A percentile compares a stretch with the other conserved stretches of the same genome.
These are phyloP conservation scores for Pseudopipra pipra DNA, from an alignment of 2,113 vertebrate genomes.

Conservation along the genomic window DNA sequence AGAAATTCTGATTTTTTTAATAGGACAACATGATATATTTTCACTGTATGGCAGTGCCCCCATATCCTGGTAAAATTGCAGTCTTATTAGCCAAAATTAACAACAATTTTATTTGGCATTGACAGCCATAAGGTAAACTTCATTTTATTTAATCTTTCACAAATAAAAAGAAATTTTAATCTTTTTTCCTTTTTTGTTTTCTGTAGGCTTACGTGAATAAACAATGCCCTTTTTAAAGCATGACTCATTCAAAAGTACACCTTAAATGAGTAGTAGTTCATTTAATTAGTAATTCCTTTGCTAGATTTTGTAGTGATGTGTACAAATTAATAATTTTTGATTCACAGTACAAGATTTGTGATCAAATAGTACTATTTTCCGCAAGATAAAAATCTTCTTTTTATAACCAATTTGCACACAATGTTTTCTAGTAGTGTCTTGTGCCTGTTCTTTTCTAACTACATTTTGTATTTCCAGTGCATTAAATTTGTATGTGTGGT, in stretches of 20 bases:
- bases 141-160: background rate
- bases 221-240: background rate
- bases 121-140: background rate
- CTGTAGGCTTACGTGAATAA: constrained; percentile 7
- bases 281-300: constrained; percentile 27
- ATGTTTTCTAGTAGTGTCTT: constrained; percentile 36
- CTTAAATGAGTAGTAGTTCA: constrained; percentile 12
- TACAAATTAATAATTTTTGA: background rate
- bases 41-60: background rate
- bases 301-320: constrained; percentile 14
- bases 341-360: background rate
- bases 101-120: background rate
- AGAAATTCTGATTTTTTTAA: background rate
- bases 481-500: constrained; percentile 32
- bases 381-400: constrained; percentile 50
- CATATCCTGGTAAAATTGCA: background rate
- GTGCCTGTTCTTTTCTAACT: constrained; percentile 35
- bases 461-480: constrained; percentile 50
- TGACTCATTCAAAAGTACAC: constrained; percentile 7
- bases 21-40: background rate
- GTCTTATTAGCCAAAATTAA: background rate
- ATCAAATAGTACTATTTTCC: background rate
- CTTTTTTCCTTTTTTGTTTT: fast-evolving
- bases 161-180: background rate
- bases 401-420: constrained; percentile 45